Base-by-base conservation (phyloP, 2,113 vertebrate species). In the Ranitomeya variabilis region DNA sequence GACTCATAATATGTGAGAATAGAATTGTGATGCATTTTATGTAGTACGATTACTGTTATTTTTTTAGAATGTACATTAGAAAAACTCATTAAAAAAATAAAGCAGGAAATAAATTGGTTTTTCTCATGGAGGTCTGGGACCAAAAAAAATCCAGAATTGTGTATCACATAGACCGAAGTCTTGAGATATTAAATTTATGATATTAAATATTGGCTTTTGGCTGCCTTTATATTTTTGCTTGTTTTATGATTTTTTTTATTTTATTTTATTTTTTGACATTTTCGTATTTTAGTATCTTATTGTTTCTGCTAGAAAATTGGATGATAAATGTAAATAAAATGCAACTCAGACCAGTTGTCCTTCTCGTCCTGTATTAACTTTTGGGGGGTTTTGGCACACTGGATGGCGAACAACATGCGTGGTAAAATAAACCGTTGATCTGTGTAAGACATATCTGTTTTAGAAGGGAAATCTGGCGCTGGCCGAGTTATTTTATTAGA, bases 361-460 rank as follows among this genome's bases (percentile, higher is more conserved):
- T 87, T 52, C 62, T 67, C 60, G 6, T 60, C 74, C 76, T 31
- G 73, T 87, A 87, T 86, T 80, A 87, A 67, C 80, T 87, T 87
- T 87, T 87, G 54, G 23, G 19, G 19, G 51, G 64, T 79, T 87
- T 15, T 87, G 87, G 87, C 80, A 59, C 52, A 60, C 64, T 23
- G 19, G 57, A 76, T 31, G n/a, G 57, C 62, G 37, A 84, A 84
- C 71, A 83, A 64, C 55, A 67, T 57, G 81, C 62, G 78, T 16
- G 52, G 76, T 80, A 21, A 45, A 79, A n/a, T 76, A 84, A 77
- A 64, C 80, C 26, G 71, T 88, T 88, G 80, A 88, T 83, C 87
- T 88, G 57, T 88, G 16, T 77, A 84, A 88, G 69, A 64, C 80
- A 18, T 84, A 77, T 78, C 82, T 88, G 86, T 80, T 55, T 81